A percentile compares a stretch with the other conserved stretches of the same genome.
Conservation (phyloP, 2,113 vertebrate species). For the Vanacampus margaritifer region DNA sequence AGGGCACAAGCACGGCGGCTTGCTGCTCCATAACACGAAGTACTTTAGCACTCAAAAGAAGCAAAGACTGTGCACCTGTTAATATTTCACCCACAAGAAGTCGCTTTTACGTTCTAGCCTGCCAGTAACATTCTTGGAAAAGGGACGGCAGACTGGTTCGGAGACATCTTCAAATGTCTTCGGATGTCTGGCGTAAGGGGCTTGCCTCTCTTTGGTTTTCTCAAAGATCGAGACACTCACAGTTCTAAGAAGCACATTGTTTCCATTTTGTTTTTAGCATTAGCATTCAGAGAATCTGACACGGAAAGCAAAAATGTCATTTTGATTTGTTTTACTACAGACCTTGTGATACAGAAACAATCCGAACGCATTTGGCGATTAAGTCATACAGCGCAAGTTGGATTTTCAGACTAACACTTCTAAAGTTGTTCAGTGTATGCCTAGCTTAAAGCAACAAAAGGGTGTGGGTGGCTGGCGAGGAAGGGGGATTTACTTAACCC, state of each 20-base stretch:
- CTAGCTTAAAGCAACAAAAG: conserved; percentile 5
- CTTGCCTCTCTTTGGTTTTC: too few relatives aligned
- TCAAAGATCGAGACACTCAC: too few relatives aligned
- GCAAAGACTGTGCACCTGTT: conserved; percentile 38
- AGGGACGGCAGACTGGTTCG: conserved; percentile 9
- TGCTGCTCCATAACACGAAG: conserved; percentile 18
- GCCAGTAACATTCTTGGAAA: conserved; percentile 41
- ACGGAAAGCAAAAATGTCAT: too few relatives aligned
- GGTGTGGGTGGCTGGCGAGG: conserved; percentile 38
- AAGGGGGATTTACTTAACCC: conserved; percentile 33
- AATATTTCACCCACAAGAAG: conserved; percentile 57
- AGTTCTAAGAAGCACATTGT: too few relatives aligned
- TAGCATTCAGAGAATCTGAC: too few relatives aligned
- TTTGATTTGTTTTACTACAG: too few relatives aligned
- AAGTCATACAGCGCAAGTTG: not conserved
- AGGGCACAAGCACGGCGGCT: conserved; percentile 6
- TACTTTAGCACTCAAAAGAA: conserved; percentile 20
- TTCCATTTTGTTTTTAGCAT: too few relatives aligned
- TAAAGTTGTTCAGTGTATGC: not conserved
- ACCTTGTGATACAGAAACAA: not conserved
- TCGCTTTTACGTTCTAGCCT: conserved; percentile 49
- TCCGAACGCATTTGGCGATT: not conserved
- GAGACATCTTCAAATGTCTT: not conserved
- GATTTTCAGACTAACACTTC: not conserved
- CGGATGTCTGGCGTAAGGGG: too few relatives aligned